Percentiles rank a stretch among this genome's conserved stretches.
Evolutionary conservation across 2,113 vertebrate species (phyloP).

Genomic region (Tachycineta bicolor): DNA sequence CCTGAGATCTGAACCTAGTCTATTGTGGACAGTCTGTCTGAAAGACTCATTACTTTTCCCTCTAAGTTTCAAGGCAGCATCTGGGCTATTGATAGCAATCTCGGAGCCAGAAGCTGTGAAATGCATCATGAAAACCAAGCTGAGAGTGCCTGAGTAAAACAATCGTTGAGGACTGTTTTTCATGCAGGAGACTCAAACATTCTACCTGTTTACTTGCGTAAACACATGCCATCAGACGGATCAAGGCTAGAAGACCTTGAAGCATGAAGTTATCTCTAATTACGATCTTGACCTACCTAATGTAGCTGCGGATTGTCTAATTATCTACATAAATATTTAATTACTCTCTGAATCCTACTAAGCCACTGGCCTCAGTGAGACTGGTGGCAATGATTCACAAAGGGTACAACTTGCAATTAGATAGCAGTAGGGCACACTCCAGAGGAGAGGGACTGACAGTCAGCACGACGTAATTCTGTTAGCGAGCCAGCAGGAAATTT

Average conservation of each 20-base stretch:
- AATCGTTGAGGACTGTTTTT: neutral
- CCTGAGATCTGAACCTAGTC: neutral
- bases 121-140: neutral
- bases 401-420: neutral
- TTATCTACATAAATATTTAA: slow-evolving; percentile 19
- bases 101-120: slow-evolving; percentile 23
- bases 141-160: neutral
- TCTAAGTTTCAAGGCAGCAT: neutral
- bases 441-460: neutral
- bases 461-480: neutral
- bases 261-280: neutral
- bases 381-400: neutral
- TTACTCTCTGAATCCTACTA: slow-evolving; percentile 7
- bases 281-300: slow-evolving; percentile 1
- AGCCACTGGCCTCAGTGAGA: neutral
- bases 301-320: neutral
- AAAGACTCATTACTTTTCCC: neutral
- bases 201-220: neutral
- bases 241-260: neutral
- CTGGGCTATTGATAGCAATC: slow-evolving; percentile 28
- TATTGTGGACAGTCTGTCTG: neutral
- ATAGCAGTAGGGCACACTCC: neutral
- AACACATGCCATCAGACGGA: neutral
- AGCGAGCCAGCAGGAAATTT: neutral
- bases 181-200: neutral